These are phyloP conservation scores for Sturnira hondurensis DNA, from an alignment of 2,113 vertebrate species.

Conservation along the genomic window DNA sequence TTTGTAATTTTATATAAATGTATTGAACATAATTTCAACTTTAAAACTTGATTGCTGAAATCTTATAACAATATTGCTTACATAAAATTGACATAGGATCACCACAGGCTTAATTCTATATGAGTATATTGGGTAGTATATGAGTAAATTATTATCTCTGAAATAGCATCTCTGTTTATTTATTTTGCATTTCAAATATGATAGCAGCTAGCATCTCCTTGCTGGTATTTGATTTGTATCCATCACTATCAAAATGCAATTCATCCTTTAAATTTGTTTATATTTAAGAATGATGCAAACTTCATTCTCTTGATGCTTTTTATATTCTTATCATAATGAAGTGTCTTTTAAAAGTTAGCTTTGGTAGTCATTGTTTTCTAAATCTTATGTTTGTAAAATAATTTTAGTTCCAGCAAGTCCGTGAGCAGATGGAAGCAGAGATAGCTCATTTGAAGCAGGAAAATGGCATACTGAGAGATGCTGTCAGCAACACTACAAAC, in stretches of 20 bases:
- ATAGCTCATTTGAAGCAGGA: conserved; percentile 95
- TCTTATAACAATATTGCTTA: conserved; percentile 8
- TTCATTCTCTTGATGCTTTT: conserved; percentile 18
- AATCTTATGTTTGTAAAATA: conserved; percentile 42
- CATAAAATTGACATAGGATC: not conserved
- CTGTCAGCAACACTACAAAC: conserved; percentile 96
- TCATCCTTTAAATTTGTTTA: conserved; percentile 39
- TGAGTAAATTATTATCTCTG: not conserved
- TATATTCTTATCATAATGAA: not conserved
- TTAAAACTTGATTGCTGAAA: conserved; percentile 3
- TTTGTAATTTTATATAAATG: not conserved
- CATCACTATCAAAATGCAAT: not conserved
- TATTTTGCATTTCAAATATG: not conserved
- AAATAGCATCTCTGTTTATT: not conserved
- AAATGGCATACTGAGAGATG: conserved; percentile 96
- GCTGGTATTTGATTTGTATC: not conserved
- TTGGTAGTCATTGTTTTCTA: conserved; percentile 35
- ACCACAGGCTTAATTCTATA: not conserved
- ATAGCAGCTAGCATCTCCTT: not conserved
- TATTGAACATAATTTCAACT: not conserved
- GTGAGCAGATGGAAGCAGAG: conserved; percentile 95
- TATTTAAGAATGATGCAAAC: not conserved
- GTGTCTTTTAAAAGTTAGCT: conserved; percentile 11
- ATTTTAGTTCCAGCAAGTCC: conserved; percentile 91
- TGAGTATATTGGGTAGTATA: not conserved